Evolutionary conservation across 2,797 vertebrate species (phyloP), one percentile per base, ranked within the genome.

Genomic region (Pangasius djambal): DNA sequence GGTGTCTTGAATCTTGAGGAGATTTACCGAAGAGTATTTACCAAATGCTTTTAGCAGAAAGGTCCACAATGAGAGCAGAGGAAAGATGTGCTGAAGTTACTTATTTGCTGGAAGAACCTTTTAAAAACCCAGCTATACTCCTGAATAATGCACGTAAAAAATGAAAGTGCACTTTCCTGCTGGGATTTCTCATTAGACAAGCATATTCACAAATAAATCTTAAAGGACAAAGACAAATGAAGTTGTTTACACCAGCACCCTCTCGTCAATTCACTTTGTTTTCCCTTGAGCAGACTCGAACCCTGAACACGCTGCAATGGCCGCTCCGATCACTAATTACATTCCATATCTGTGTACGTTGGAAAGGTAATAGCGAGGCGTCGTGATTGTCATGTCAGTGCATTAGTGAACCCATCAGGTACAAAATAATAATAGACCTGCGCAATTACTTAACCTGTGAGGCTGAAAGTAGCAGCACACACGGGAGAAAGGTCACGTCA

Each of bases 161-260:
- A 61, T 61, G 34, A 28, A 44, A 63, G 48, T 55, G 65, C 83
- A 92, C 87, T 79, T 87, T 78, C 93, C 92, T 89, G 90, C 94
- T 92, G 94, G 91, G 93, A 93, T 84, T 89, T 88, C 90, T 93
- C 92, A 94, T 95, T 94, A 40, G 9, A 94, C 89, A 90, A 88
- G 34, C 85, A 85, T 87, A 90, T 91, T 94, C 88, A 93, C 92
- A 89, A 89, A 88, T 88, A 88, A 93, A 93, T 93, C 89, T 92
- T 86, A 89, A 86, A 89, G 63, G 86, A 90, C 90, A 92, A 92
- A 91, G 90, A 94, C 86, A 93, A 93, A 94, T 93, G n/a, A 83
- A 63, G 37, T 44, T 83, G 57, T 83, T 83, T 83, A 83, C 81
- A 28, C 12, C 31, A 83, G 89, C 92, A 63, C 74, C 57, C 89